Evolutionary conservation across 2,888 invertebrate species (phyloP), one percentile per base, ranked within the genome.

Genomic region (Melanchra persicariae): DNA sequence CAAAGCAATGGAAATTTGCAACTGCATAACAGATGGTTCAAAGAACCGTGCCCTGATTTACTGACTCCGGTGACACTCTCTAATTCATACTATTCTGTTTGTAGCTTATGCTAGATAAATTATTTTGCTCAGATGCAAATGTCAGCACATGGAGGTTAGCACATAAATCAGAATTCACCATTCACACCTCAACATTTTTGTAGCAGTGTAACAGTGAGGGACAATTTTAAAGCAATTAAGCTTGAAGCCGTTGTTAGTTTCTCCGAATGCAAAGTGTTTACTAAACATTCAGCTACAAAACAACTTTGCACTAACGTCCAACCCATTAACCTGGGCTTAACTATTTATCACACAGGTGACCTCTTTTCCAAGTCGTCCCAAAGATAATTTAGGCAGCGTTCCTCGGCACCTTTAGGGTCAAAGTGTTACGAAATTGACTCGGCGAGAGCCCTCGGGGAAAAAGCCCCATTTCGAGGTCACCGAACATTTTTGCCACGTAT

Each of bases 371-470:
- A 90, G 89, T 90, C 90, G 90, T 92, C 91, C 91, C 90, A 87
- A 89, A 92, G 91, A 92, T 92, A 92, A 93, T 93, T 93, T 91
- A 90, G 89, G 91, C 89, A 84, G 84, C 85, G 87, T 88, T 86
- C 85, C 88, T 81, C 83, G 86, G 83, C 86, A 87, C 88, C 87
- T 90, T 90, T 89, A 90, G 90, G 92, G 92, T 91, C 90, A 90
- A 88, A 91, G 91, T 91, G 91, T 90, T 90, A 87, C 89, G 87
- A 90, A 93, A 92, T 92, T 91, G 92, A 91, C 91, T 91, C 77
- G 80, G 80, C 84, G 83, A 83, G 85, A 83, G 87, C 84, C 89
- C 91, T 88, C 85, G 79, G 90, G 89, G 91, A 89, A 88, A 87
- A 87, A 85, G 86, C 87, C 89, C 83, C 86, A 81, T 89, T 90